Base-by-base conservation (phyloP, 2,113 vertebrate species). In the Lathamus discolor region DNA sequence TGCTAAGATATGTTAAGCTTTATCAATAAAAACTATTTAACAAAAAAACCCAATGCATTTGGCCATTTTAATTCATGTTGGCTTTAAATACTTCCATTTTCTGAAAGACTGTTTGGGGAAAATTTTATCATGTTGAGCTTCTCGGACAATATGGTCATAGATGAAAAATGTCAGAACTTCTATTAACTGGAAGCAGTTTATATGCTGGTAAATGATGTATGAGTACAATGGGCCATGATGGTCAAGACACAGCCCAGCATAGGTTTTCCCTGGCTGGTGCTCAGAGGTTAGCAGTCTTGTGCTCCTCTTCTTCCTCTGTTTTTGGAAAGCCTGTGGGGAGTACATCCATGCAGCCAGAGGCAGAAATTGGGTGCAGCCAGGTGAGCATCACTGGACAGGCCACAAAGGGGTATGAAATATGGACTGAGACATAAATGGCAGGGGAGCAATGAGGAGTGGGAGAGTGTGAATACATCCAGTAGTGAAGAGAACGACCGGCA, bases 11-110 rank as follows among this genome's bases (percentile, higher is more conserved):
- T 73, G 57, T 92, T 61, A 94, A 77, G 37, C 66, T 96, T 95
- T 96, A 95, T 94, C 75, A 95, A 14, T 88, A 63, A 96, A 91
- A 96, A 10, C 43, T 93, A n/a, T 91, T 96, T 93, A 96, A 94
- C 24, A 62, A 77, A 87, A 86, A 49, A 22, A 41, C 28, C 25
- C n/a, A 24, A 37, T n/a, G 25, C 31, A 17, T 66, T 92, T 92
- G 61, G 24, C 62, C 57, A 52, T 79, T 24, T 93, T 86, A 95
- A 80, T 80, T 77, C 24, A 35, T 51, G 48, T 46, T 33, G 9
- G 25, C 52, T 95, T 93, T 83, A 95, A 95, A 75, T 87, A 28
- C 67, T 85, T 83, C 48, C 3, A 17, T 74, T 90, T 95, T 89
- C 44, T 68, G 44, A 80, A 92, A 93, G 93, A 51, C 14, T 46